Conservation (phyloP, 1,140 invertebrate species). For the Solenopsis invicta region DNA sequence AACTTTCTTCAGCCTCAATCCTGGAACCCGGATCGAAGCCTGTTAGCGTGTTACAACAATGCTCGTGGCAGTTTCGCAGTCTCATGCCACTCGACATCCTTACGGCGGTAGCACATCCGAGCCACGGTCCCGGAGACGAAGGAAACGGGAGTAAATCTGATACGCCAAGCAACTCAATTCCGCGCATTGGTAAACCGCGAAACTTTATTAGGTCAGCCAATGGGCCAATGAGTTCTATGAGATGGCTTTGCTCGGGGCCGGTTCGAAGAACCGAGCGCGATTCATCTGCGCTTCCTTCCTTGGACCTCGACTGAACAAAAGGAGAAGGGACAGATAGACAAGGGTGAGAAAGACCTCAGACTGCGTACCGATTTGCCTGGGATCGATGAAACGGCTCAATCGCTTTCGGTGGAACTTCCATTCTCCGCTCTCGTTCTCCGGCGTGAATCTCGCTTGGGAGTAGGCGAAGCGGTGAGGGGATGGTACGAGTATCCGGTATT, state of each 20-base stretch:
- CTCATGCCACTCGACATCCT: constrained; percentile 57
- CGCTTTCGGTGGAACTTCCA: constrained; percentile 43
- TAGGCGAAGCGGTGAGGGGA: constrained; percentile 75
- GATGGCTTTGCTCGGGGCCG: not conserved
- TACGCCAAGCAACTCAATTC: constrained; percentile 66
- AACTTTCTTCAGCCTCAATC: constrained; percentile 29
- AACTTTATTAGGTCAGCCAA: constrained; percentile 72
- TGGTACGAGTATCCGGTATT: constrained; percentile 81
- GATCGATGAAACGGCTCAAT: constrained; percentile 71
- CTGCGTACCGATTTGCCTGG: constrained; percentile 70
- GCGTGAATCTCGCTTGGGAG: constrained; percentile 34
- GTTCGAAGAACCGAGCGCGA: not conserved
- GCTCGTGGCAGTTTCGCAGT: constrained; percentile 54
- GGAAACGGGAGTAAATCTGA: constrained; percentile 49
- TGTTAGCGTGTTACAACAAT: constrained; percentile 28
- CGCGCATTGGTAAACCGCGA: constrained; percentile 71
- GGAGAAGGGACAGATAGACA: not conserved
- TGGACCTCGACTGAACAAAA: not conserved
- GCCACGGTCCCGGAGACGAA: not conserved
- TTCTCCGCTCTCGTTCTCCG: constrained; percentile 39
- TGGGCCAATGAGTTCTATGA: constrained; percentile 4
- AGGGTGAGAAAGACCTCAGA: not conserved
- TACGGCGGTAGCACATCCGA: constrained; percentile 10
- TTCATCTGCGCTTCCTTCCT: not conserved
- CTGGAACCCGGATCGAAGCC: constrained; percentile 2